These are phyloP conservation scores for Caenorhabditis auriculariae DNA, from an alignment of 2,888 invertebrate genomes.

Conservation along the genomic window DNA sequence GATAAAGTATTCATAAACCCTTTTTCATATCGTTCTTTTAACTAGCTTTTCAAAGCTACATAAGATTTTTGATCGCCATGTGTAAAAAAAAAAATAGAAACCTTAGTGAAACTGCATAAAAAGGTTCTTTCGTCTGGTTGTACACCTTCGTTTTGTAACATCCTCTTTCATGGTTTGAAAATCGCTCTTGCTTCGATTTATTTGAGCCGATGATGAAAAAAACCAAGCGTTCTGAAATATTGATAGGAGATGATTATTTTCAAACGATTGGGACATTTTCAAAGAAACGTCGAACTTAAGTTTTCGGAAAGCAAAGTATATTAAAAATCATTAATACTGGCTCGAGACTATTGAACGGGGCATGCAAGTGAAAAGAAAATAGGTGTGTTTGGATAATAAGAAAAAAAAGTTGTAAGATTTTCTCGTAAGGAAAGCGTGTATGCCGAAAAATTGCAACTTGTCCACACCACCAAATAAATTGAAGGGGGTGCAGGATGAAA, in stretches of 20 bases:
- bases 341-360: background rate
- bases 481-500: no score
- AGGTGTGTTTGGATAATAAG: no score
- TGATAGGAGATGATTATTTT: no score
- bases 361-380: background rate
- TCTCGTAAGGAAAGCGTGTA: no score
- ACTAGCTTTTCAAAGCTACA: background rate
- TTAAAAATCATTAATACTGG: background rate
- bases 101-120: constrained; percentile 30
- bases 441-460: no score
- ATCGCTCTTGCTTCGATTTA: background rate
- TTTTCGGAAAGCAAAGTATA: no score
- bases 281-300: no score
- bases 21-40: background rate
- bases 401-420: no score
- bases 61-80: no score
- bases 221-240: no score
- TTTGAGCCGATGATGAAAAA: background rate
- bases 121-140: constrained; percentile 47
- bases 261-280: no score
- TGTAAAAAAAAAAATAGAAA: background rate
- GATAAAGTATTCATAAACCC: background rate
- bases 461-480: no score
- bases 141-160: constrained; percentile 14
- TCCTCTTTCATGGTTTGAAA: constrained; percentile 28